phyloP scores from a whole-genome alignment of 2,797 vertebrate species.

The Tragelaphus oryx region DNA sequence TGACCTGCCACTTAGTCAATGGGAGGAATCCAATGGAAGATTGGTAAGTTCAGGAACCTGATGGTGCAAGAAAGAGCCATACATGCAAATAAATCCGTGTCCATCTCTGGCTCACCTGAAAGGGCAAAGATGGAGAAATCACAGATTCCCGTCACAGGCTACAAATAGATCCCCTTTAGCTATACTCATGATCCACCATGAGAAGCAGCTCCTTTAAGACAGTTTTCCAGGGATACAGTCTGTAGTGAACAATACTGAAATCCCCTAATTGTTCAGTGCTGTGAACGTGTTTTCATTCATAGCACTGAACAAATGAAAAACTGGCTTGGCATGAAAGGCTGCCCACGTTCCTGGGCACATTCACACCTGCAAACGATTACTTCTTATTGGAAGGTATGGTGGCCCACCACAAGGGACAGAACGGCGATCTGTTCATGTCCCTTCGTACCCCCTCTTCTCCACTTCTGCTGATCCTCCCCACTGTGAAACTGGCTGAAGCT shows the following conservation, averaged over 20 bases:
- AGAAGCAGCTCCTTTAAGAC: neutral
- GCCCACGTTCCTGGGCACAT: neutral
- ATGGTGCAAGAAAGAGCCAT: neutral
- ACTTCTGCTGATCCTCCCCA: neutral
- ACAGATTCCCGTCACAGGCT: no score
- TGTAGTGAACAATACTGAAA: neutral
- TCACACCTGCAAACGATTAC: neutral
- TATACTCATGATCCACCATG: neutral
- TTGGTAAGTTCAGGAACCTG: no score
- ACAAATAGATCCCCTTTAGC: neutral
- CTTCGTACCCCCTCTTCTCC: neutral
- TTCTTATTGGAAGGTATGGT: neutral
- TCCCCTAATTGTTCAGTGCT: neutral
- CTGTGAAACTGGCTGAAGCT: constrained; percentile 1
- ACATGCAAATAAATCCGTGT: neutral
- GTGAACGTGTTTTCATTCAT: neutral
- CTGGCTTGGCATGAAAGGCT: neutral
- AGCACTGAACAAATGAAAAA: neutral
- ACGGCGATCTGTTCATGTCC: neutral
- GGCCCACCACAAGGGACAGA: neutral
- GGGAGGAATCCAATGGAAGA: no score
- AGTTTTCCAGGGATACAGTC: neutral
- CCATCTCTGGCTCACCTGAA: neutral
- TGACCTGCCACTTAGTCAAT: no score
- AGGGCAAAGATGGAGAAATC: neutral